A percentile compares a stretch with the other conserved stretches of the same genome.
Conservation (phyloP, 2,797 vertebrate species). For the Propithecus deckenii region DNA sequence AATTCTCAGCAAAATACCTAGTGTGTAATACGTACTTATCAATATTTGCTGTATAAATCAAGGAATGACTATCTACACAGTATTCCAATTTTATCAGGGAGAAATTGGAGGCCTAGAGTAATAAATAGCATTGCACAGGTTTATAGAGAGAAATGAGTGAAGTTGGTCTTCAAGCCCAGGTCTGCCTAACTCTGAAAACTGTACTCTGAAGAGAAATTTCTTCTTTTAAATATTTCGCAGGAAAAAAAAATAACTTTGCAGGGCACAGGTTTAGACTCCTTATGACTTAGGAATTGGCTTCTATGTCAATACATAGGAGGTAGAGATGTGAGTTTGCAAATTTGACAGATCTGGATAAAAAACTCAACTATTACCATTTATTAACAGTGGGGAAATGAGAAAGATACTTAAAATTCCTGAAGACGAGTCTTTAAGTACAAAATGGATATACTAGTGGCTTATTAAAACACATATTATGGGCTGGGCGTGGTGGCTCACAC, state of each 20-base stretch:
- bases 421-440: background rate
- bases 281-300: background rate
- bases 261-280: background rate
- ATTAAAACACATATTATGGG: background rate
- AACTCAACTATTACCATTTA: background rate
- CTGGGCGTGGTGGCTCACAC: too few species aligned
- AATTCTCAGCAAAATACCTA: background rate
- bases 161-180: background rate
- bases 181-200: conserved; percentile 9
- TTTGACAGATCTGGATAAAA: background rate
- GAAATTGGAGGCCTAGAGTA: background rate
- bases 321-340: background rate
- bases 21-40: background rate
- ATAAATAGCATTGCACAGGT: background rate
- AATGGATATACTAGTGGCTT: background rate
- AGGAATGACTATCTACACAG: background rate
- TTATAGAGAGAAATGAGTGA: background rate
- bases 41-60: background rate
- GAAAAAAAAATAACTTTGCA: background rate
- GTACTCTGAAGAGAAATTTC: background rate
- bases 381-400: background rate
- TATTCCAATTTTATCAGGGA: background rate
- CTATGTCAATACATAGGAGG: background rate
- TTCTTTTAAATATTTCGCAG: background rate
- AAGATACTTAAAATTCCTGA: background rate